A percentile compares a stretch with the other conserved stretches of the same genome.
Conservation (phyloP, 2,113 vertebrate genomes). For the Ornithorhynchus anatinus region DNA sequence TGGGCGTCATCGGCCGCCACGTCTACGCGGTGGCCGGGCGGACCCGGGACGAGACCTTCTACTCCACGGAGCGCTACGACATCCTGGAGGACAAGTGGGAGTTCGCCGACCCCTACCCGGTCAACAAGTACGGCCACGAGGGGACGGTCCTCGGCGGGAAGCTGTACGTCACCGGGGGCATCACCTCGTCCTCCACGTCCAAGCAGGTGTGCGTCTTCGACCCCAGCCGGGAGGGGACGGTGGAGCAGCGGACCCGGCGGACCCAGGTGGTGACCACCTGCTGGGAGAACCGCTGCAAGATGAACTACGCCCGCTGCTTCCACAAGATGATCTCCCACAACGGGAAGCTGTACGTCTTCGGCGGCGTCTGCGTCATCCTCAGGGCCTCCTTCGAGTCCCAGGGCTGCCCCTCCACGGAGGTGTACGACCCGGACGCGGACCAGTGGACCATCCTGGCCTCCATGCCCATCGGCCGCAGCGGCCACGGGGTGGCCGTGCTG, state of each 20-base stretch:
- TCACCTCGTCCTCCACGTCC: slow-evolving; percentile 98
- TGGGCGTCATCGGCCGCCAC: slow-evolving; percentile 95
- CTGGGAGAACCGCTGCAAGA: slow-evolving; percentile 99
- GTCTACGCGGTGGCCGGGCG: slow-evolving; percentile 96
- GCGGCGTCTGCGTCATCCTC: slow-evolving; percentile 96
- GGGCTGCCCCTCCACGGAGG: slow-evolving; percentile 97
- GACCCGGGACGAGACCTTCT: slow-evolving; percentile 97
- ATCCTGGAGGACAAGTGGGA: slow-evolving; percentile 98
- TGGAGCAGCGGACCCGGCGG: slow-evolving; percentile 86
- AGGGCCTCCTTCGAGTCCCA: slow-evolving; percentile 98
- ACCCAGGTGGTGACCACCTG: slow-evolving; percentile 89
- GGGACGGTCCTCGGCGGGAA: slow-evolving; percentile 94
- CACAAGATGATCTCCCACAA: slow-evolving; percentile 99
- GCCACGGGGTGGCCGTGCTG: slow-evolving; percentile 94
- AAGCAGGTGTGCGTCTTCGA: slow-evolving; percentile 98
- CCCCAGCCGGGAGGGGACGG: slow-evolving; percentile 88
- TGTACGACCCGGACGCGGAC: slow-evolving; percentile 93
- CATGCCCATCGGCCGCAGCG: slow-evolving; percentile 98
- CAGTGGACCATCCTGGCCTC: slow-evolving; percentile 98
- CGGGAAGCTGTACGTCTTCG: slow-evolving; percentile 97
- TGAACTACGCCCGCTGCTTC: slow-evolving; percentile 99
- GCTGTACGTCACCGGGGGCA: slow-evolving; percentile 96
- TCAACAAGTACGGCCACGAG: slow-evolving; percentile 98
- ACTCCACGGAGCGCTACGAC: slow-evolving; percentile 96
- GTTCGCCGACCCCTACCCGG: slow-evolving; percentile 96